Percentiles rank a stretch among this genome's conserved stretches.
Evolutionary conservation across 2,113 vertebrate genomes (phyloP).

Genomic region (Gobio gobio): DNA sequence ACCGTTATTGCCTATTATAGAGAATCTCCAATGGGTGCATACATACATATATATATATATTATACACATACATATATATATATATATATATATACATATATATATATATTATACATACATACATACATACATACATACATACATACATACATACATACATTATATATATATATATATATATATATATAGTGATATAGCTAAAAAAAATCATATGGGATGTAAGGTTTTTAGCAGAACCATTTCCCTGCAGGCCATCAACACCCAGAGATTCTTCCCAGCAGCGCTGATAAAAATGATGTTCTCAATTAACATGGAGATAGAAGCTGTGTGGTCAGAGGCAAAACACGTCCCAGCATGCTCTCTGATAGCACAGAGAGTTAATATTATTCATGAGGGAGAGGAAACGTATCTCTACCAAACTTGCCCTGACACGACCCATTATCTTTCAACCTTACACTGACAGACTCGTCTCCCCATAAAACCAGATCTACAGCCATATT

Average conservation of each 20-base stretch:
- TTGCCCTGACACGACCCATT: constrained; percentile 43
- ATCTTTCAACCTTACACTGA: constrained; percentile 17
- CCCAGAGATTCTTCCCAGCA: constrained; percentile 14
- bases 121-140: too few species aligned
- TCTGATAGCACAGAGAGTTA: constrained; percentile 36
- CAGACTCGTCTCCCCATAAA: neutral
- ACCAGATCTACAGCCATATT: neutral
- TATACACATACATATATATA: too few species aligned
- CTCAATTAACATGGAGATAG: constrained; percentile 33
- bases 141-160: too few species aligned
- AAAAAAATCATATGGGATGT: neutral
- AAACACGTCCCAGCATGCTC: constrained; percentile 45
- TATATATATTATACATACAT: too few species aligned
- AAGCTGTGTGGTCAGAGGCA: constrained; percentile 17
- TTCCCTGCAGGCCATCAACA: constrained; percentile 25
- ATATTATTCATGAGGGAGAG: constrained; percentile 54
- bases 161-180: too few species aligned
- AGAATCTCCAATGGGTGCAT: neutral
- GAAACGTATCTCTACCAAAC: constrained; percentile 43
- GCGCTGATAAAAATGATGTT: constrained; percentile 20
- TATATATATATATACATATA: too few species aligned
- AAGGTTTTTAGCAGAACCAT: neutral
- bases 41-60: neutral
- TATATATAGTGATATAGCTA: too few species aligned
- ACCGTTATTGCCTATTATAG: neutral